phyloP scores from a whole-genome alignment of 2,797 vertebrate species.

The Fistularia commersonii region DNA sequence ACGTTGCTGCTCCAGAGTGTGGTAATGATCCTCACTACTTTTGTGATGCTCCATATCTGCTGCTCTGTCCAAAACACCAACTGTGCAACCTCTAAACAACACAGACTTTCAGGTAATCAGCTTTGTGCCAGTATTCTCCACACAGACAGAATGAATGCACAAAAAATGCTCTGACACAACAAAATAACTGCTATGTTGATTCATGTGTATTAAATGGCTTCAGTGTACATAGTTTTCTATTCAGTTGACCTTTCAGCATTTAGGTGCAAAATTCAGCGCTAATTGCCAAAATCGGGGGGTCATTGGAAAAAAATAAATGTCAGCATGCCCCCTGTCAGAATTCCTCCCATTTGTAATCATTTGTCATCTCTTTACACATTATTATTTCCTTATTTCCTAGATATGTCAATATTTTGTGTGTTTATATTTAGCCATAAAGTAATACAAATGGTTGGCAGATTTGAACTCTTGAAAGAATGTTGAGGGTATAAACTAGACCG shows the following conservation, averaged over 20 bases:
- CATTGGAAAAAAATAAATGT: conserved; percentile 42
- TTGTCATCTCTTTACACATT: too few relatives aligned
- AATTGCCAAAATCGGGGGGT: conserved; percentile 66
- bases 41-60: conserved; percentile 81
- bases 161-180: background rate
- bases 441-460: too few relatives aligned
- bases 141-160: too few relatives aligned
- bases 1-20: conserved; percentile 80
- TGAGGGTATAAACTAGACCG: too few relatives aligned
- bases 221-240: background rate
- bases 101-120: conserved; percentile 72
- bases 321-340: conserved; percentile 3
- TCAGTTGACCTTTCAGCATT: conserved; percentile 9
- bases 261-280: background rate
- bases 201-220: too few relatives aligned
- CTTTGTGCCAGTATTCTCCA: background rate
- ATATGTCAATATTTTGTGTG: too few relatives aligned
- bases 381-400: background rate
- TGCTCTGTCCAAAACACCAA: conserved; percentile 73
- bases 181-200: background rate
- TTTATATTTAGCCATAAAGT: too few relatives aligned
- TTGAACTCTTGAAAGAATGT: too few relatives aligned
- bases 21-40: conserved; percentile 81
- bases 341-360: background rate
- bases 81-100: conserved; percentile 76